A percentile compares a stretch with the other conserved stretches of the same genome.
phyloP scores from a whole-genome alignment of 1,140 invertebrate species.

The Microplitis demolitor region DNA sequence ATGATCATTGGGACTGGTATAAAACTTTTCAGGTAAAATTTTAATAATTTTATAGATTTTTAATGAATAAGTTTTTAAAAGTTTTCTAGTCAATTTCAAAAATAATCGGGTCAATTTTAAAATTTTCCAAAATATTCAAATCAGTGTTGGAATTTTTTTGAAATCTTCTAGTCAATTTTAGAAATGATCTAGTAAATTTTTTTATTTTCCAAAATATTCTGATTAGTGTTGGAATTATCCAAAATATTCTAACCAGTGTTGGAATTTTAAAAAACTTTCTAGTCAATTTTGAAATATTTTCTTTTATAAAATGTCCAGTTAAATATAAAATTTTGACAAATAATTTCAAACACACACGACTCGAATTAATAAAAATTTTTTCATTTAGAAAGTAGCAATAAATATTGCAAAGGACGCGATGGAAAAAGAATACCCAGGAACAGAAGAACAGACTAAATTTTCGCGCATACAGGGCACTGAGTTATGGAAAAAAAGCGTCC shows the following conservation, averaged over 20 bases:
- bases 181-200: too few species aligned
- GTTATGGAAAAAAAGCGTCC: conserved; percentile 40
- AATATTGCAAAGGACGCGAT: conserved; percentile 67
- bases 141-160: too few species aligned
- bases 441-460: conserved; percentile 63
- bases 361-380: not conserved
- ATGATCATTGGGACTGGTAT: conserved; percentile 68
- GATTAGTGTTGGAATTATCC: not conserved
- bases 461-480: conserved; percentile 43
- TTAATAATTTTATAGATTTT: not conserved
- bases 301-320: not conserved
- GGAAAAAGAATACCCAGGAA: conserved; percentile 66
- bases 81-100: too few species aligned
- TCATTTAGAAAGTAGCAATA: not conserved
- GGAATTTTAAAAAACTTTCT: not conserved
- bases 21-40: conserved; percentile 62
- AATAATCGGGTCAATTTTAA: too few species aligned
- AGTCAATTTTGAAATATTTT: too few species aligned
- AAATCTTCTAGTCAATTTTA: not conserved
- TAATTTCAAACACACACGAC: not conserved
- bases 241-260: not conserved
- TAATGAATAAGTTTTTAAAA: too few species aligned
- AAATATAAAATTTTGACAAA: not conserved
- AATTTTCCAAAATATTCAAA: not conserved
- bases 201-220: not conserved